Base-by-base conservation (phyloP, 2,113 vertebrate species). In the Empidonax alnorum region DNA sequence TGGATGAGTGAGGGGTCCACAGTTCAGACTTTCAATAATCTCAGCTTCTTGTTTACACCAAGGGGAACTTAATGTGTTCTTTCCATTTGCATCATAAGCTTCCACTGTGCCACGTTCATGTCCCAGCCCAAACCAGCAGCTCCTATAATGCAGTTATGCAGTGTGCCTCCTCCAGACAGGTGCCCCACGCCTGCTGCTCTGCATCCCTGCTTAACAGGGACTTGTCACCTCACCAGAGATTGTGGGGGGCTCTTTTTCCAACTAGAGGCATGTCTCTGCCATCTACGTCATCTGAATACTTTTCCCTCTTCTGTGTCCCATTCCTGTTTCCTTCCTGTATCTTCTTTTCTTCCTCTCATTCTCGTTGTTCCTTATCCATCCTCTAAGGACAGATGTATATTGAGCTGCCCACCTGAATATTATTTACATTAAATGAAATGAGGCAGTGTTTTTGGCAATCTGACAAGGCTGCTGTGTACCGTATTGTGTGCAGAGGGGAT, bases 141-240 rank as follows among this genome's bases (percentile, higher is more conserved):
- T 71, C 30, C 84, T 19, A 1, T 46, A 14, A 10, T 14, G 2
- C 1, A 0, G 7, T 62, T 21, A 3, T 10, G 39, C 31, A 28
- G 44, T 2, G 5, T 68, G 12, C 21, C 61, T 87, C 30, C 12
- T 75, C 25, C 78, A 71, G 25, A 12, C 46, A 21, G 49, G 30
- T 44, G 31, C 27, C 49, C n/a, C 7, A 0, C 24, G 2, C 19
- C 50, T 84, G 46, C 52, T 52, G 22, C 56, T 67, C 72, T 92
- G 33, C 31, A 13, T 1, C 13, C 20, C 25, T 76, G 39, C 53
- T 80, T 55, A 35, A 23, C 39, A 80, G n/a, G 49, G n/a, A n/a
- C 44, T 74, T 1, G 0, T 37, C 42, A 47, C 50, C 10, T 3
- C 21, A 53, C 20, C 65, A 75, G 27, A 55, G 69, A 9, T 30